Evolutionary conservation across 2,113 vertebrate genomes (phyloP), one percentile per base, ranked within the genome.

Genomic region (Lepus timidus): DNA sequence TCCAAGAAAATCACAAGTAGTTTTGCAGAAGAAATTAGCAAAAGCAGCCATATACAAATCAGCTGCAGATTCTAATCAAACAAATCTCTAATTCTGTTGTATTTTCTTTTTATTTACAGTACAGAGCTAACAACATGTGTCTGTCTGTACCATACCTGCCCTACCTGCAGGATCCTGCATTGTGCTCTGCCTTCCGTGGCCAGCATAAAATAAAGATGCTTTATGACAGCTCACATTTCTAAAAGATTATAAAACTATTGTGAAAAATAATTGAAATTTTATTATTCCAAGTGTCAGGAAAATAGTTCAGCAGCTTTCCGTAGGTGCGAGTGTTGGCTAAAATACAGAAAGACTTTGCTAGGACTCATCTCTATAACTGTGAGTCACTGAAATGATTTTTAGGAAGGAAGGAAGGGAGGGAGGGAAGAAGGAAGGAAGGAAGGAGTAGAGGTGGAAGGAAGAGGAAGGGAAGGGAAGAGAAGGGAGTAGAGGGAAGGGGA

Each of bases 91-190:
- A 88, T 51, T 93, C 75, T 2, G 0, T 2, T 68, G 16, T 6
- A 62, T 67, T 82, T 96, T 87, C 33, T 88, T 89, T 81, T 94
- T 75, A 12, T 95, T 96, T 96, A 67, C 49, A 88, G 62, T 13
- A 89, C 95, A 95, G 49, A 88, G 33, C 25, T 6, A n/a, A 62
- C 29, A 71, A 19, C 0, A 4, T 16, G 49, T 13, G 29, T 33
- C 85, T 94, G 16, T 93, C 97, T 95, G 83, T 58, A 39, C n/a
- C 29, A 7, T 65, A 80, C 3, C 8, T 4, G 1, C 76, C 67
- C 33, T 75, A 49, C 61, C n/a, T 93, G 58, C 25, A 55, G 58
- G 29, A 79, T 68, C 9, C 1, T 27, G 31, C 14, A 2, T 78
- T 85, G 20, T 9, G 7, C 36, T 1, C 74, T 96, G 93, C 31